Conservation (phyloP, 2,888 invertebrate genomes). For the Synanthedon formicaeformis region DNA sequence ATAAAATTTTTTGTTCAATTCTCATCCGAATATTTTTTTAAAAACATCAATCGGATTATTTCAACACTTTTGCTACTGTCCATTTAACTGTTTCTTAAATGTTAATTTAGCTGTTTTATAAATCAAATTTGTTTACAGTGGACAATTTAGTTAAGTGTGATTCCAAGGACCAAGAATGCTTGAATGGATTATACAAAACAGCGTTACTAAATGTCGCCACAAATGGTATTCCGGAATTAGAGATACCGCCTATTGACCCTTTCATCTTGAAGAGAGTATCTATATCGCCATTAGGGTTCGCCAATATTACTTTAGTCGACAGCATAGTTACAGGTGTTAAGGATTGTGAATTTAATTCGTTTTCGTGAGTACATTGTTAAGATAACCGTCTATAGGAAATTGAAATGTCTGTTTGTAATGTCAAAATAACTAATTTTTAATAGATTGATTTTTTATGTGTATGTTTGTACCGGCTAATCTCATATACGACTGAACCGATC, state of each 20-base stretch:
- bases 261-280: conserved; percentile 18
- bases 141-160: conserved; percentile 26
- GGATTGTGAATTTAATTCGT: conserved; percentile 23
- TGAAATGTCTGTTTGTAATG: not conserved
- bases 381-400: no score
- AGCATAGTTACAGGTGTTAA: conserved; percentile 26
- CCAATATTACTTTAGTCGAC: conserved; percentile 23
- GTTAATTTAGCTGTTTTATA: not conserved
- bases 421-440: not conserved
- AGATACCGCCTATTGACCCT: conserved; percentile 31
- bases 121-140: conserved; percentile 16
- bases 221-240: conserved; percentile 21
- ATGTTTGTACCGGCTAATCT: not conserved
- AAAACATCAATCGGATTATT: no score
- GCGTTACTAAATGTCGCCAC: conserved; percentile 16
- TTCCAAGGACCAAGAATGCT: conserved; percentile 22
- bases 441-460: not conserved
- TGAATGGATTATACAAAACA: conserved; percentile 14
- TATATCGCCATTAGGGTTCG: conserved; percentile 16
- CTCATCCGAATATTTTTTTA: no score
- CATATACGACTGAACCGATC: not conserved
- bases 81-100: no score
- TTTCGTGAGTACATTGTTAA: conserved; percentile 15
- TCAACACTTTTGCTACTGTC: no score
- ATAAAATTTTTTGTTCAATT: no score